Evolutionary conservation across 2,888 invertebrate species (phyloP).

Genomic region (Kuschelorhynchus macadamiae): DNA sequence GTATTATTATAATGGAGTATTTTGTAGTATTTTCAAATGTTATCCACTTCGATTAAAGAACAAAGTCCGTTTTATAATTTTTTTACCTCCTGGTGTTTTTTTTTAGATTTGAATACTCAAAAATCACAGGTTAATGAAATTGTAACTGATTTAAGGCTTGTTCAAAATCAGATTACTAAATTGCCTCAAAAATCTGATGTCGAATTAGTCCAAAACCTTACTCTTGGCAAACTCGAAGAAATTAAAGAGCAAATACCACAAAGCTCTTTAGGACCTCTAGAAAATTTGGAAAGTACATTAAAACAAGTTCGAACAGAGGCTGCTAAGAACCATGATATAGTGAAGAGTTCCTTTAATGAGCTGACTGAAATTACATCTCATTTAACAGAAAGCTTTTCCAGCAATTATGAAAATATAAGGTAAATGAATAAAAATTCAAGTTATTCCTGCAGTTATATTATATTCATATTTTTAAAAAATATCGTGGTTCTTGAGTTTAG

Average conservation of each 20-base stretch:
- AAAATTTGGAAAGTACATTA: slow-evolving; percentile 52
- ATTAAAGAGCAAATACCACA: slow-evolving; percentile 38
- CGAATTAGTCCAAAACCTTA: slow-evolving; percentile 74
- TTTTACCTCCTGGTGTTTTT: too few species aligned
- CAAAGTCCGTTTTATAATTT: too few species aligned
- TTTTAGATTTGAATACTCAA: slow-evolving; percentile 61
- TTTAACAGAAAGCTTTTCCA: slow-evolving; percentile 72
- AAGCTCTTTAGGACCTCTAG: slow-evolving; percentile 37
- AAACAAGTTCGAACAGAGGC: slow-evolving; percentile 54
- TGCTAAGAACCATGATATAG: slow-evolving; percentile 57
- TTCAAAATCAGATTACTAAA: slow-evolving; percentile 58
- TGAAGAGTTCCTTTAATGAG: slow-evolving; percentile 58
- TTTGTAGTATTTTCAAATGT: too few species aligned
- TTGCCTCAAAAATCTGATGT: slow-evolving; percentile 72
- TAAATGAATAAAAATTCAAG: slow-evolving; percentile 41
- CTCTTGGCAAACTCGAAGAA: slow-evolving; percentile 61
- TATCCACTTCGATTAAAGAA: too few species aligned
- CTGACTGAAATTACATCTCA: slow-evolving; percentile 72
- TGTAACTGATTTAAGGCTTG: slow-evolving; percentile 59
- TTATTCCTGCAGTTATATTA: not conserved
- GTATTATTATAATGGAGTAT: too few species aligned
- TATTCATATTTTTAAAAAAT: too few species aligned
- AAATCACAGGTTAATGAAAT: slow-evolving; percentile 62
- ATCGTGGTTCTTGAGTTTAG: too few species aligned
- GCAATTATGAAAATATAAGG: slow-evolving; percentile 72